Evolutionary conservation across 2,113 vertebrate species (phyloP), one percentile per base, ranked within the genome.

Genomic region (Machaerirhynchus nigripectus): DNA sequence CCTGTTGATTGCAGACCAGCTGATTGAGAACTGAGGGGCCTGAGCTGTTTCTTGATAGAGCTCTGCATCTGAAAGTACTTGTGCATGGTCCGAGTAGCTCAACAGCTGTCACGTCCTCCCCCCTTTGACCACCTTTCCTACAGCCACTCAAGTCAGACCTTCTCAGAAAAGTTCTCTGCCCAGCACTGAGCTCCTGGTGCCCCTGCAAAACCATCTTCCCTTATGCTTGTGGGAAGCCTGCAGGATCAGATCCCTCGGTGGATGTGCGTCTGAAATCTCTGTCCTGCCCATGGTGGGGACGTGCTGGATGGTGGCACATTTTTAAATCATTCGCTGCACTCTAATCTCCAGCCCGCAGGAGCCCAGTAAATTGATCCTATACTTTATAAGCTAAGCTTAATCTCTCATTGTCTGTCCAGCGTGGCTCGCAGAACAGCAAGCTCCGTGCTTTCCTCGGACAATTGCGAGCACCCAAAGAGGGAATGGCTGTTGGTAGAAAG

Each of bases 321-420:
- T 81, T 86, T 19, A 67, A 89, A 93, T 93, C 47, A 37, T 69
- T 75, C n/a, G 30, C 53, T 85, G 39, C 31, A 2, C 69, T 96
- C 65, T 94, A 79, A 85, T 92, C 90, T 93, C 57, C 46, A 73
- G 63, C 52, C 57, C 0, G 1, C 76, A 84, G 60, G 57, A 91
- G 52, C 52, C 1, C 5, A 56, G 53, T 64, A 57, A 88, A 83
- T 76, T 76, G 78, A 88, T 90, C 87, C 78, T 76, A 35, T 85
- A 76, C n/a, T 93, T 93, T 88, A 82, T 84, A 75, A 91, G 70
- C 92, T 83, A 44, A 90, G 87, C 87, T 82, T 92, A 78, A 73
- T 64, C 88, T 83, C 56, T 73, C 60, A 57, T 84, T 82, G 81
- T 86, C 16, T 3, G 3, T 11, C 64, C 71, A n/a, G 56, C 1